Base-by-base conservation (phyloP, 2,888 invertebrate genomes). In the Drosophila diplacantha region DNA sequence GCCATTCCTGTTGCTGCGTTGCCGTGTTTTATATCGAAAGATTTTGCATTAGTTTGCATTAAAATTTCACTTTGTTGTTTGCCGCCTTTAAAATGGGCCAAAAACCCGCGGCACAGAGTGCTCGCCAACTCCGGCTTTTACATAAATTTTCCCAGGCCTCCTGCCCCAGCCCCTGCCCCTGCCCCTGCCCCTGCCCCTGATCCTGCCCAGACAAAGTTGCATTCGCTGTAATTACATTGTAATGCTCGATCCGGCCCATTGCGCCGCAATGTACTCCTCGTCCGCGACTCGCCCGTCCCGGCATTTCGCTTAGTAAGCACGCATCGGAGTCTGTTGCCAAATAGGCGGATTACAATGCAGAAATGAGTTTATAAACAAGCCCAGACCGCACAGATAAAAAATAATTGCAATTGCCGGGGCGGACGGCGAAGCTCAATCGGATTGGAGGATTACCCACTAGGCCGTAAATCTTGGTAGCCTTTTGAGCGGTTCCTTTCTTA, bases 321-420 rank as follows among this genome's bases (percentile, higher is more conserved):
- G 73, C 74, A 74, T 76, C 38, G 49, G 49, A 57, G 60, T 55
- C 67, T 59, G 62, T 55, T 74, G 78, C 81, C 82, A 82, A 81
- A 81, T 81, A 73, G 74, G 70, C 70, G 83, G 83, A 81, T 81
- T 82, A 81, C 78, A 82, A 71, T 69, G 69, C 74, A 72, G 61
- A 81, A 81, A 81, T 82, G 81, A 78, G 83, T 81, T 81, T 82
- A 81, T 81, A 81, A 81, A 82, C 81, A 78, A 82, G 50, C 62
- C 49, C 81, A 74, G 71, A 74, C 66, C 61, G 59, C 61, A 62
- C 62, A 81, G 71, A 82, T 74, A 82, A 82, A 81, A 81, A 81
- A 81, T 81, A 81, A 81, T 83, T 81, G 69, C 74, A 58, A 78
- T 78, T 81, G 78, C 76, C 73, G 47, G 32, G 44, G 55, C 22